Percentiles rank a stretch among this genome's conserved stretches.
Conservation (phyloP, 1,140 invertebrate genomes). For the Caenorhabditis elegans region DNA sequence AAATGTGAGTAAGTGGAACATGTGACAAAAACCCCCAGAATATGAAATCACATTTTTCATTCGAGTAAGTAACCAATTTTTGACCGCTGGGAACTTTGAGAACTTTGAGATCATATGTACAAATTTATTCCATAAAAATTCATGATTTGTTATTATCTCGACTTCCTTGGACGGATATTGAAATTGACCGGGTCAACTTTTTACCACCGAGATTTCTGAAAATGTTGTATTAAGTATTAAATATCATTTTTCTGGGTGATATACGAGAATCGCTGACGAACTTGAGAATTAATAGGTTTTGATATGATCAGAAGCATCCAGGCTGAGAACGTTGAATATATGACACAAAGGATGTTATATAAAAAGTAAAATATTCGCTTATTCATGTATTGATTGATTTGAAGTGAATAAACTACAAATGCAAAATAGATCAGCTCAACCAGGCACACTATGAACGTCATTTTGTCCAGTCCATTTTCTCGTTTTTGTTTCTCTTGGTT, state of each 20-base stretch:
- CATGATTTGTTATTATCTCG: neutral
- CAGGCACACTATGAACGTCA: neutral
- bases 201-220: neutral
- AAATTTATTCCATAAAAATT: neutral
- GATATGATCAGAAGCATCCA: slow-evolving; percentile 11
- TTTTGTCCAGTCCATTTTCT: neutral
- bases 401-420: neutral
- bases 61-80: too few relatives aligned
- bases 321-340: slow-evolving; percentile 6
- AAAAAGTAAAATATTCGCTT: slow-evolving; percentile 16
- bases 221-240: too few relatives aligned
- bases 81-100: too few relatives aligned
- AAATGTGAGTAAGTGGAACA: neutral
- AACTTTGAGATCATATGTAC: too few relatives aligned
- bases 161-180: slow-evolving; percentile 8
- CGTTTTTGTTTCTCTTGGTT: neutral
- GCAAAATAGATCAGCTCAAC: neutral
- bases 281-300: neutral
- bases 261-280: neutral
- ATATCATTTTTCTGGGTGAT: neutral
- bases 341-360: neutral
- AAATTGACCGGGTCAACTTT: neutral
- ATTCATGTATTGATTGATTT: slow-evolving; percentile 17
- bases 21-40: neutral
- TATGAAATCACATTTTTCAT: too few relatives aligned